Conservation (phyloP, 1,140 invertebrate species). For the Phenacoccus solenopsis region DNA sequence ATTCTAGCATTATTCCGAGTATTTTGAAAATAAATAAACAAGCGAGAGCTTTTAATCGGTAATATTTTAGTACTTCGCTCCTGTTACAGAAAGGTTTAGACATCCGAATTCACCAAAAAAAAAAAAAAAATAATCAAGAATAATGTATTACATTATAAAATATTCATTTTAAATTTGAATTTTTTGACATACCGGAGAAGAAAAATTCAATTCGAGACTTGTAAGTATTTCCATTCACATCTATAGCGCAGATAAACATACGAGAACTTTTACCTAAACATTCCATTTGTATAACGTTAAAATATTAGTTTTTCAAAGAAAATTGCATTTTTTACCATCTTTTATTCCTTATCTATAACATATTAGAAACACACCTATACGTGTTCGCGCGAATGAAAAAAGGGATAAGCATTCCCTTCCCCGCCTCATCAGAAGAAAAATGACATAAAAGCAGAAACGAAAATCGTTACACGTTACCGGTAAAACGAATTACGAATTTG, state of each 20-base stretch:
- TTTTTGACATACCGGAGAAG: background rate
- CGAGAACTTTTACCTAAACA: too few relatives aligned
- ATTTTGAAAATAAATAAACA: too few relatives aligned
- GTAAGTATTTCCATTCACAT: too few relatives aligned
- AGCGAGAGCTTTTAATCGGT: too few relatives aligned
- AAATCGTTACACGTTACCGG: background rate
- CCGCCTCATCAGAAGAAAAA: background rate
- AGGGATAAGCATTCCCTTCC: too few relatives aligned
- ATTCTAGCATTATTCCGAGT: too few relatives aligned
- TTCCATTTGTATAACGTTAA: background rate
- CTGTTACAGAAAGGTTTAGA: too few relatives aligned
- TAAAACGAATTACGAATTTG: conserved; percentile 2
- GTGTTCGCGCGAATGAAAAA: background rate
- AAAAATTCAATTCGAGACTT: background rate
- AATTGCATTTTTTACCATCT: background rate
- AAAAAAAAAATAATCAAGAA: background rate
- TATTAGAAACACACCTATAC: background rate
- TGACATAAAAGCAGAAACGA: background rate
- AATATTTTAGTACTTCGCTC: too few relatives aligned
- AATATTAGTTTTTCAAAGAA: background rate
- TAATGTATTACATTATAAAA: background rate
- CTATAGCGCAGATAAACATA: too few relatives aligned
- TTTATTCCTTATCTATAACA: background rate
- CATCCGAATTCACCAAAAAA: background rate
- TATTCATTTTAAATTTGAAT: background rate